These are phyloP conservation scores for Neoitamus cyanurus DNA, from an alignment of 2,888 invertebrate genomes.

Conservation along the genomic window DNA sequence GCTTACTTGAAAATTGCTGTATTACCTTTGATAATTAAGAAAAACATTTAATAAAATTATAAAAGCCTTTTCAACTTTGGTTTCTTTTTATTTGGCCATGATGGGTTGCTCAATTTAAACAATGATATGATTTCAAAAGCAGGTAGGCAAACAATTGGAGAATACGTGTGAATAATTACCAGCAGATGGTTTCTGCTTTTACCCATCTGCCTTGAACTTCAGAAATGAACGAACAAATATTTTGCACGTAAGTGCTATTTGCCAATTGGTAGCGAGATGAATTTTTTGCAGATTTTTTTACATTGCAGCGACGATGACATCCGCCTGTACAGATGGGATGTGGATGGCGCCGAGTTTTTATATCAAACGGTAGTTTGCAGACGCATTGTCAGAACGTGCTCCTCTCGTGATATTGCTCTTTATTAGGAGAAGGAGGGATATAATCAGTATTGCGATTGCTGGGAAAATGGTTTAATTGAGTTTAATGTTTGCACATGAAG, in stretches of 20 bases:
- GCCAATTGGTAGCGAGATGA: background rate
- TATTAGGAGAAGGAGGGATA: too few species aligned
- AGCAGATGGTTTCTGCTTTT: background rate
- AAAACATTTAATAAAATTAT: background rate
- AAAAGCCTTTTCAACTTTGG: background rate
- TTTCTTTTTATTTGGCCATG: background rate
- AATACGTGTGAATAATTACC: background rate
- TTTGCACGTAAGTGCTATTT: background rate
- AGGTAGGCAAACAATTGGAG: background rate
- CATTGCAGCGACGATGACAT: background rate
- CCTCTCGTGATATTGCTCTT: too few species aligned
- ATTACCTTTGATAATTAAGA: too few species aligned
- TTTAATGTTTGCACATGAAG: too few species aligned
- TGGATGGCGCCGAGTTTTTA: background rate
- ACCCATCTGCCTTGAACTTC: background rate
- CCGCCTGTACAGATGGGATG: background rate
- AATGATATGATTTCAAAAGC: background rate
- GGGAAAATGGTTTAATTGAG: too few species aligned
- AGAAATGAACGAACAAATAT: background rate
- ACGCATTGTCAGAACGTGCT: too few species aligned
- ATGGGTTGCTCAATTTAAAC: background rate
- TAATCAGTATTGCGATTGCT: too few species aligned
- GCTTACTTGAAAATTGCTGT: too few species aligned
- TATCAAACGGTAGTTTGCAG: background rate
- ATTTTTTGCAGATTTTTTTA: background rate